Base-by-base conservation (phyloP, 1,140 invertebrate species). In the Babylonia areolata region DNA sequence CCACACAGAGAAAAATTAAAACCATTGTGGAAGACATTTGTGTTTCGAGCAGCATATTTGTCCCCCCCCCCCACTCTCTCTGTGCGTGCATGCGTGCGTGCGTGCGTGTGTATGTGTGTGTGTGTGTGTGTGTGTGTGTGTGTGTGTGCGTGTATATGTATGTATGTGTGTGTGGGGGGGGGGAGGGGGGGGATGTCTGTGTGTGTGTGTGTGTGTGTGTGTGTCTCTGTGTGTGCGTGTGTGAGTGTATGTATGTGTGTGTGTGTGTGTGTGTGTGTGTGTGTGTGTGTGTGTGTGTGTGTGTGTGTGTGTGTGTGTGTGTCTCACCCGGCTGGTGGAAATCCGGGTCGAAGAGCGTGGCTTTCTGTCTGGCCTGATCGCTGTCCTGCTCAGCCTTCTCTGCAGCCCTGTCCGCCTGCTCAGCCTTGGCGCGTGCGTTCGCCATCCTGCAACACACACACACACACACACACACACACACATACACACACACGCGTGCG, bases 391-490 rank as follows among this genome's bases (percentile, higher is more conserved):
- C 96, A 0, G 99, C 98, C 92, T 99, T 97, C 85, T 97, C 96
- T n/a, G 98, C 98, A 17, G 97, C 96, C 82, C 97, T 95, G 90
- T 99, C 98, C 20, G 99, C 98, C 91, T 98, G 96, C 94, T 99
- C 99, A 0, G 98, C 97, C 95, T 99, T 99, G 2, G 98, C 97
- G 84, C 98, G 96, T 11, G 99, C 98, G 31, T 99, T 99, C 54
- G 98, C 97, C 88, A 99, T 99, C 94, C 98, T 97, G 94, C 69
- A 93, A 51, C 46, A 51, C 46, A 51, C 46, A 51, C 46, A 51
- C 46, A 51, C 46, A 51, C 46, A 51, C 46, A 51, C 46, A 51
- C 46, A 51, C 46, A 51, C 46, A 51, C 46, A 51, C 46, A 51
- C 46, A 51, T 17, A 51, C 46, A 51, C 46, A 51, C 46, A 51